Evolutionary conservation across 35 echinoderm and acorn worm species (phyloP), one percentile per base, ranked within the genome.

Genomic region (Antedon bifida): DNA sequence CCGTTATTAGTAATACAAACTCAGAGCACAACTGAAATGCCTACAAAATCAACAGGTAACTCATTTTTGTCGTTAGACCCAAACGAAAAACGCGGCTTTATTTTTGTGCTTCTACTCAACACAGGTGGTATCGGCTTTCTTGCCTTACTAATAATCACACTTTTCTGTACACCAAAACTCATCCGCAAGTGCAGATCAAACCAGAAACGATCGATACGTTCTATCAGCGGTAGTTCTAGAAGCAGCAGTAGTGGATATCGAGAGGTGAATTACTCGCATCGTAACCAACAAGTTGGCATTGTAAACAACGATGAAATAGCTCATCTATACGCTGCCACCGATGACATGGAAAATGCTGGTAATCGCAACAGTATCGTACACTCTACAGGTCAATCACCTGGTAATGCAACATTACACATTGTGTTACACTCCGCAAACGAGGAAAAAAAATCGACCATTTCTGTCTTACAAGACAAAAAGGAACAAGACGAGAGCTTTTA

Each of bases 371-470:
- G 51, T 64, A 2, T 64, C 9, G 3, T 64, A 64, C 51, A 64
- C 5, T 8, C 39, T 8, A 14, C 34, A 36, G 36, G 46, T 19
- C 28, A 56, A 86, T 30, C 55, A 82, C 33, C 84, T 86, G 32
- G 35, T 81, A 35, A 91, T 77, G 89, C 89, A 32, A 91, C 89
- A 0, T 82, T 91, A 46, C 89, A 91, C 28, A 85, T 91, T 0
- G 89, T 91, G 8, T 84, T 91, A 56, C 89, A 91, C 34, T 91
- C 89, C 23, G 84, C 84, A 1, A 91, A 91, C 33, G 55, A 91
- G 42, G 35, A 34, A 74, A 30, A 28, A 38, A 0, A 78, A 78
- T 31, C n/a, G n/a, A 45, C 44, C 26, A 26, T 26, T 64, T 21
- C 23, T 11, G 1, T 19, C 1, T 11, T 64, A 64, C 51, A 8